These are phyloP conservation scores for Haemorhous mexicanus DNA, from an alignment of 2,113 vertebrate genomes.

Conservation along the genomic window DNA sequence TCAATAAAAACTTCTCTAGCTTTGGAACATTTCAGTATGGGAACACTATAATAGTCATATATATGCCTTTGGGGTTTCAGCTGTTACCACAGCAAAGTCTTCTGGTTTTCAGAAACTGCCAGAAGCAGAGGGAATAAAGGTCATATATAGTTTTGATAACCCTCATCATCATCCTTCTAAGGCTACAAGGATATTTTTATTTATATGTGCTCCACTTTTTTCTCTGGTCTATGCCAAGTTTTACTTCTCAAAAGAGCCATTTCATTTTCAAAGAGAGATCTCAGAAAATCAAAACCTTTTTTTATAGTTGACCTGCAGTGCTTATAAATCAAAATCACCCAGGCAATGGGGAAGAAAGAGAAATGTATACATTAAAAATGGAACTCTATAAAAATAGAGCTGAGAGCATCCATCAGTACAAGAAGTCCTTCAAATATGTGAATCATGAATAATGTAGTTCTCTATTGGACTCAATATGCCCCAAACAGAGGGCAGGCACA, in stretches of 20 bases:
- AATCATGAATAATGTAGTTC: background rate
- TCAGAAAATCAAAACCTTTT: background rate
- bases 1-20: background rate
- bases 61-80: background rate
- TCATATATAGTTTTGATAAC: background rate
- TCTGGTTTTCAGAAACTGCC: background rate
- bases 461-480: background rate
- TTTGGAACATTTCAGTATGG: background rate
- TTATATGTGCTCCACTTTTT: background rate
- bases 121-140: background rate
- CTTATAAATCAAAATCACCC: background rate
- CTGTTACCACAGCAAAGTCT: background rate
- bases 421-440: background rate
- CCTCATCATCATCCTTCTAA: background rate
- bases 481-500: background rate
- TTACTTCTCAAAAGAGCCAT: background rate
- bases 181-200: background rate
- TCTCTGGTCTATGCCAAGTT: background rate
- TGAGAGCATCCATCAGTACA: background rate
- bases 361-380: background rate
- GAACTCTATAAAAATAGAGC: background rate
- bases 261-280: conserved; percentile 28
- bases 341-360: background rate
- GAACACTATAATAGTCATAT: background rate
- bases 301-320: background rate